Evolutionary conservation across 2,113 vertebrate species (phyloP).

Genomic region (Thamnaconus septentrionalis): DNA sequence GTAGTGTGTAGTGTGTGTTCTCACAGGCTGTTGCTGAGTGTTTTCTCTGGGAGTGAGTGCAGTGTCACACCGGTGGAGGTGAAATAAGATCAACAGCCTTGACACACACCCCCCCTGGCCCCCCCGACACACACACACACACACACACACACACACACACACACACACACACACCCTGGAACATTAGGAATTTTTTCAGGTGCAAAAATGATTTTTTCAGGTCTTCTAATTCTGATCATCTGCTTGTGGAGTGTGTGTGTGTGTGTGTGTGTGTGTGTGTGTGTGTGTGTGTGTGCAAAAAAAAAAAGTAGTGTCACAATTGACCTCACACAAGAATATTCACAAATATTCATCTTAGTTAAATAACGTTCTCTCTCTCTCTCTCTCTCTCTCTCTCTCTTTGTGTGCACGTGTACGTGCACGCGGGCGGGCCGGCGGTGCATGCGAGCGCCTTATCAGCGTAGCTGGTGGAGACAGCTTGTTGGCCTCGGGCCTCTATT

Average conservation of each 20-base stretch:
- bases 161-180: neutral
- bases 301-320: conserved; percentile 9
- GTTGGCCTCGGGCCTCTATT: conserved; percentile 65
- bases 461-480: conserved; percentile 62
- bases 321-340: conserved; percentile 36
- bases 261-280: neutral
- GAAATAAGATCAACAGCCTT: conserved; percentile 8
- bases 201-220: neutral
- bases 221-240: neutral
- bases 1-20: too few relatives aligned
- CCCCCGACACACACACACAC: conserved; percentile 31
- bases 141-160: neutral
- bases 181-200: neutral
- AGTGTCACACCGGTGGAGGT: neutral
- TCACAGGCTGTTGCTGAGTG: too few relatives aligned
- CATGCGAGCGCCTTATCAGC: conserved; percentile 59
- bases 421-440: conserved; percentile 25
- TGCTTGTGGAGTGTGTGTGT: neutral
- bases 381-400: neutral
- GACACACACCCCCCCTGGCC: conserved; percentile 51
- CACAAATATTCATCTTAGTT: conserved; percentile 22
- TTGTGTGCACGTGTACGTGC: conserved; percentile 9
- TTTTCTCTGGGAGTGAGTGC: too few relatives aligned
- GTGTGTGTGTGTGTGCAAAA: conserved; percentile 5
- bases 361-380: conserved; percentile 6